phyloP scores from a whole-genome alignment of 2,113 vertebrate species.

The Origma solitaria region DNA sequence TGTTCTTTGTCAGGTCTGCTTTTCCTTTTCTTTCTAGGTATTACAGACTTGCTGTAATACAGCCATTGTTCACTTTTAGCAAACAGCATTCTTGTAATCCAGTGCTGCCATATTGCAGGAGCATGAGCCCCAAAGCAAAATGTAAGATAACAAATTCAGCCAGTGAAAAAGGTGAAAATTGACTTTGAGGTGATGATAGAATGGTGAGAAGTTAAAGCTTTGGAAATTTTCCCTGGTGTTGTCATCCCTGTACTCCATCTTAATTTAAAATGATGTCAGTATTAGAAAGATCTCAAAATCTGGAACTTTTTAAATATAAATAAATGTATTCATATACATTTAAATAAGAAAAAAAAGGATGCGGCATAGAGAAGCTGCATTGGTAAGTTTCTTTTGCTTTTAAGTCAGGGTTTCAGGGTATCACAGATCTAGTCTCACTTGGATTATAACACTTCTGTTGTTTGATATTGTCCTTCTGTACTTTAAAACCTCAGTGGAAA shows the following conservation, averaged over 20 bases:
- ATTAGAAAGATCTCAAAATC: conserved; percentile 32
- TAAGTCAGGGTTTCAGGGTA: neutral
- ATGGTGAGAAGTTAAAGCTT: conserved; percentile 74
- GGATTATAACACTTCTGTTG: neutral
- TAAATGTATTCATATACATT: neutral
- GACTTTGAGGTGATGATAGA: conserved; percentile 77
- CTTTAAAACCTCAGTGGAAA: neutral
- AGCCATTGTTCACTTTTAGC: conserved; percentile 50
- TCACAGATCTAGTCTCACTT: neutral
- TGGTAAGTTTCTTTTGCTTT: neutral
- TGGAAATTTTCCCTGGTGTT: conserved; percentile 61
- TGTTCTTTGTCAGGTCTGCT: neutral
- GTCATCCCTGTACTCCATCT: conserved; percentile 56
- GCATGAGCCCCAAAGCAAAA: conserved; percentile 66
- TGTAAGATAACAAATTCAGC: conserved; percentile 74
- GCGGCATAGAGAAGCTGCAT: neutral
- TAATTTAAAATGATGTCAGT: conserved; percentile 65
- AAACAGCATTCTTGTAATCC: conserved; percentile 44
- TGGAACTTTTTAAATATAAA: neutral
- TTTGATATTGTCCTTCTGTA: neutral
- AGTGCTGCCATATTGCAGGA: conserved; percentile 49
- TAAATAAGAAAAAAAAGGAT: neutral
- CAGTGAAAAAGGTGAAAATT: conserved; percentile 80
- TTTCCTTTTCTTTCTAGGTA: conserved; percentile 33
- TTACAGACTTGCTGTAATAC: neutral